Conservation (phyloP, 2,888 invertebrate species). For the Crepidodera aurea region DNA sequence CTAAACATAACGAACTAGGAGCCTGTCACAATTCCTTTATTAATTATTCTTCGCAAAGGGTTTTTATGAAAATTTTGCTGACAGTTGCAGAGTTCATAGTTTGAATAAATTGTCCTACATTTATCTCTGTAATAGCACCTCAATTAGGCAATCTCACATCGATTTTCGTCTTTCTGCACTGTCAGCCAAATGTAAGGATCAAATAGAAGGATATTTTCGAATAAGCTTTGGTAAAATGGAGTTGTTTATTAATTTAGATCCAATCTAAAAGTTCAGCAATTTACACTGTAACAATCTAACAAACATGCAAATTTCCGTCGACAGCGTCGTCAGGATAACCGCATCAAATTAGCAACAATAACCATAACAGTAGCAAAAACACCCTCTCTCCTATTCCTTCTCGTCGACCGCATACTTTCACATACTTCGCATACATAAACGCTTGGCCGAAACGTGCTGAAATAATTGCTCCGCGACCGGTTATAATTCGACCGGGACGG, state of each 20-base stretch:
- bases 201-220: too few relatives aligned
- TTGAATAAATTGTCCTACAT: too few relatives aligned
- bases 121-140: too few relatives aligned
- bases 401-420: neutral
- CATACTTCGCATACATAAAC: slow-evolving; percentile 10
- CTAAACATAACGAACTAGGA: too few relatives aligned
- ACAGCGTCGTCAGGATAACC: neutral
- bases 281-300: neutral
- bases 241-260: neutral
- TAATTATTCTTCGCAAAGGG: too few relatives aligned
- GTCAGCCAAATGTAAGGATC: too few relatives aligned
- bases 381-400: neutral
- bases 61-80: too few relatives aligned
- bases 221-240: too few relatives aligned
- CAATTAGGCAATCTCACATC: too few relatives aligned
- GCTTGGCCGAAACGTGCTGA: neutral
- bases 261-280: neutral
- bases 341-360: slow-evolving; percentile 14
- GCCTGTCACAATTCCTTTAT: too few relatives aligned
- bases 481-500: slow-evolving; percentile 22
- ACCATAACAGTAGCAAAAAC: slow-evolving; percentile 10
- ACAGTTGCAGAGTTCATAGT: too few relatives aligned
- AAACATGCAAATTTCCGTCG: neutral
- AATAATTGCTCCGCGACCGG: slow-evolving; percentile 25
- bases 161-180: too few relatives aligned